Evolutionary conservation across 2,888 invertebrate genomes (phyloP).

Genomic region (Buathra laborator): DNA sequence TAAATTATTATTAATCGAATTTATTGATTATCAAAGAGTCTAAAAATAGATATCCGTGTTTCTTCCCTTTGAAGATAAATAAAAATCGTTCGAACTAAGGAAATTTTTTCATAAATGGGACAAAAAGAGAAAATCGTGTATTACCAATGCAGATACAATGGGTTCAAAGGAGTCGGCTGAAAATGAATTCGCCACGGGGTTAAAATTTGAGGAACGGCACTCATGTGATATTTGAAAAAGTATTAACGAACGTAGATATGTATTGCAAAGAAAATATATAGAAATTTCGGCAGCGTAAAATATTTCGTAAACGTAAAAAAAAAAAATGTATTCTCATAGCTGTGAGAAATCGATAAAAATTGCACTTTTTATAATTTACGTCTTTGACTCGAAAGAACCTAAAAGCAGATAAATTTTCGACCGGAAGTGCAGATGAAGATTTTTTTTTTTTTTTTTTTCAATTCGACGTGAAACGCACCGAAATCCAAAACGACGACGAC

Average conservation of each 20-base stretch:
- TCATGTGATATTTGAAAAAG: conserved; percentile 37
- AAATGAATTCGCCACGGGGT: neutral
- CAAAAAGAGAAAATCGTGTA: neutral
- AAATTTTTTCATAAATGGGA: neutral
- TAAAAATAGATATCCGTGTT: neutral
- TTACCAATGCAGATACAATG: neutral
- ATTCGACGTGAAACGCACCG: conserved; percentile 41
- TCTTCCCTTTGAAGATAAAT: neutral
- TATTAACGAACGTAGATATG: conserved; percentile 24
- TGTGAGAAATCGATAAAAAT: neutral
- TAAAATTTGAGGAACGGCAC: conserved; percentile 12
- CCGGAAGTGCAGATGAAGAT: neutral
- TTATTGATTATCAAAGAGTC: neutral
- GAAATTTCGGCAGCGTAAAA: neutral
- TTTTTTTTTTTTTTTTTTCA: neutral
- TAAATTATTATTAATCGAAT: neutral
- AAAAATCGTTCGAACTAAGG: no score
- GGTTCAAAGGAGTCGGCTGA: neutral
- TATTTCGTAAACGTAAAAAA: no score
- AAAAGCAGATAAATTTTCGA: neutral
- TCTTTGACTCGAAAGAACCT: neutral
- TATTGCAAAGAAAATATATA: neutral
- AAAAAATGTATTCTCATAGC: no score
- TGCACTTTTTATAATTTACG: neutral
- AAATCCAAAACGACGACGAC: neutral